These are phyloP conservation scores for Glomeris maerens DNA, from an alignment of 1,140 invertebrate species.

Conservation along the genomic window DNA sequence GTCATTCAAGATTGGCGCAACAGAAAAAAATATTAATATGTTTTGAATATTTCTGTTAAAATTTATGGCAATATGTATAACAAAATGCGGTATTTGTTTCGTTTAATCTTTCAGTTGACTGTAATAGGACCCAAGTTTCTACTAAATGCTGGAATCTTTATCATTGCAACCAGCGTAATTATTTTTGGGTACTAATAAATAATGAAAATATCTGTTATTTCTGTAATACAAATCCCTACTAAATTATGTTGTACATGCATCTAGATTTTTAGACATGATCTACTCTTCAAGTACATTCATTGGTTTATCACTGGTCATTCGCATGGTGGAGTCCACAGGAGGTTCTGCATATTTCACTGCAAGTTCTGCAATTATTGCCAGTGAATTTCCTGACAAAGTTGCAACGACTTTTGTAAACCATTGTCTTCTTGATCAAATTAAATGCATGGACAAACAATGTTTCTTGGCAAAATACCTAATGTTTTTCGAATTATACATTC, in stretches of 20 bases:
- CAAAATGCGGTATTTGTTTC: constrained; percentile 11
- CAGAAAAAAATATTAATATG: too few relatives aligned
- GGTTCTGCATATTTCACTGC: constrained; percentile 83
- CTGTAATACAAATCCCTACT: too few relatives aligned
- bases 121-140: constrained; percentile 65
- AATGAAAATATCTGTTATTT: constrained; percentile 16
- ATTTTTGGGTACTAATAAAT: constrained; percentile 53
- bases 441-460: constrained; percentile 5
- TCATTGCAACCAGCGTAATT: constrained; percentile 49
- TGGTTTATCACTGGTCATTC: constrained; percentile 62
- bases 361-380: constrained; percentile 83
- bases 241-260: too few relatives aligned
- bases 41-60: too few relatives aligned
- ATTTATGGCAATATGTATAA: constrained; percentile 13
- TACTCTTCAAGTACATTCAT: constrained; percentile 71
- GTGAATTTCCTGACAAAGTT: constrained; percentile 77
- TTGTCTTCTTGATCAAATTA: background rate
- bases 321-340: constrained; percentile 79
- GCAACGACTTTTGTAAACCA: constrained; percentile 70
- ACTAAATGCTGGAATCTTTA: constrained; percentile 69
- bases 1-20: too few relatives aligned
- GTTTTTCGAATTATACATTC: too few relatives aligned
- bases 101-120: constrained; percentile 43
- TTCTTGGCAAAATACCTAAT: too few relatives aligned
- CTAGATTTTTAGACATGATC: constrained; percentile 59